Base-by-base conservation (phyloP, 2,888 invertebrate species). In the Chironomus tentans region DNA sequence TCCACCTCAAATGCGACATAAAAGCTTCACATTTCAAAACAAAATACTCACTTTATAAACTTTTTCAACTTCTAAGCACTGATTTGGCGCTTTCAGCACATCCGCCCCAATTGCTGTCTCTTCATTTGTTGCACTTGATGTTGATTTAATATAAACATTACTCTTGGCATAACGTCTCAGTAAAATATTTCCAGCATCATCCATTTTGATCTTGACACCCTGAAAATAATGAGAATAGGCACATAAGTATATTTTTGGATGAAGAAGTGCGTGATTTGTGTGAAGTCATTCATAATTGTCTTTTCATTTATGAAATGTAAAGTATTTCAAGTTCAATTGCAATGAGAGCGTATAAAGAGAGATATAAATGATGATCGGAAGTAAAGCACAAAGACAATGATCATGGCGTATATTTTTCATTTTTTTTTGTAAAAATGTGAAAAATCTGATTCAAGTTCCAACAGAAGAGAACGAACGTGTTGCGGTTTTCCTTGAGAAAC, bases 171-270 rank as follows among this genome's bases (percentile, higher is more conserved):
- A 91, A 84, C 95, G 90, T 84, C 94, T 94, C 84, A 96, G 92
- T 82, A 95, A 89, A 85, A 97, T 95, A 84, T 95, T 97, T 76
- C 97, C 97, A 81, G 93, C 92, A 82, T 95, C 93, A 85, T 97
- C 97, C 94, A 95, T 95, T 87, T 95, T 94, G 79, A 97, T 92
- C 88, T 95, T 95, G 77, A 97, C 93, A 80, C 97, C 97, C 93
- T 94, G 85, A 22, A 74, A 71, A 15, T 22, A 62, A 65, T 21
- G 24, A 24, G 7, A 22, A 24, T 56, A 15, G 18, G 7, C 56
- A 6, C 56, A n/a, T 56, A 15, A 56, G 18, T 56, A 18, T 18
- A n/a, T 15, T 56, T 56, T 4, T 65, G 24, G 65, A 24, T 65
- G 21, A 13, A 65, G 10, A 56, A 56, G 56, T 56, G 56, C 56